These are phyloP conservation scores for Rhynchophorus ferrugineus DNA, from an alignment of 1,140 invertebrate species.

Conservation along the genomic window DNA sequence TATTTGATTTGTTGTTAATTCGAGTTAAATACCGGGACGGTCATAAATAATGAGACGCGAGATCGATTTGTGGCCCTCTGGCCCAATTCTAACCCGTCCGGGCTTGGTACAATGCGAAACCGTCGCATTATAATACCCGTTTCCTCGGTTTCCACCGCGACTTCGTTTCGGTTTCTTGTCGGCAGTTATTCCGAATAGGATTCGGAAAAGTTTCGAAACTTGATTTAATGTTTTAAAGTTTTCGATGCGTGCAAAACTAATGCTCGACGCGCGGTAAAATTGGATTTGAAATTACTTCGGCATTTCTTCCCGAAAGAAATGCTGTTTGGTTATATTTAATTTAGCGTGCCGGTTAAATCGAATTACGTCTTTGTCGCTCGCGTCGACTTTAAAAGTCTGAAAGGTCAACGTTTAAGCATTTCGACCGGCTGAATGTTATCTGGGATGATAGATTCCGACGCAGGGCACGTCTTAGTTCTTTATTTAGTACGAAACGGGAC, in stretches of 20 bases:
- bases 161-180: constrained; percentile 11
- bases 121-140: constrained; percentile 17
- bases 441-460: too few relatives aligned
- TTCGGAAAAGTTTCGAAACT: constrained; percentile 20
- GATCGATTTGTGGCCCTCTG: constrained; percentile 2
- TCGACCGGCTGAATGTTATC: too few relatives aligned
- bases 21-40: not conserved
- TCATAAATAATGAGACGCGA: not conserved
- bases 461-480: too few relatives aligned
- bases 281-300: constrained; percentile 20
- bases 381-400: too few relatives aligned
- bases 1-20: too few relatives aligned
- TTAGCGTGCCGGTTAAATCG: not conserved
- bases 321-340: not conserved
- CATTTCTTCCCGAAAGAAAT: constrained; percentile 8
- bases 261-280: constrained; percentile 17
- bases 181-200: constrained; percentile 14
- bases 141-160: constrained; percentile 15
- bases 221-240: constrained; percentile 24
- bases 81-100: not conserved
- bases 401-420: too few relatives aligned
- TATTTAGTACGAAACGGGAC: too few relatives aligned
- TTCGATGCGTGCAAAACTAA: constrained; percentile 18
- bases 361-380: too few relatives aligned
- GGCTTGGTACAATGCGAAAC: constrained; percentile 20